phyloP scores from a whole-genome alignment of 23 tunicate species.

The Halocynthia roretzi region DNA sequence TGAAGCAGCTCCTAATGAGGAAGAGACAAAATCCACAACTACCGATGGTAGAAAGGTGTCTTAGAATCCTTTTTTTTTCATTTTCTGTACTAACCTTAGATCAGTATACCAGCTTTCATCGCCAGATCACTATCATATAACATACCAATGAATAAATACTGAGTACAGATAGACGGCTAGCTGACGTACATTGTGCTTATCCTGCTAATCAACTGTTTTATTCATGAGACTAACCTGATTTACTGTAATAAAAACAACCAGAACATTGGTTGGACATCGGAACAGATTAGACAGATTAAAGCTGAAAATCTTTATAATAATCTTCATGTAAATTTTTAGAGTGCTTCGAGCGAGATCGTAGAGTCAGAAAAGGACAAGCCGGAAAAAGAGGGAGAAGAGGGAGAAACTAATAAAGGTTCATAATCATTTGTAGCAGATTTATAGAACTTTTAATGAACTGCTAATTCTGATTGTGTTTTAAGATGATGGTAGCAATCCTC shows the following conservation, averaged over 20 bases:
- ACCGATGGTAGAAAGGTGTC: slow-evolving; percentile 11
- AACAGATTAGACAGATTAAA: no score
- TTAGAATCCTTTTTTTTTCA: background rate
- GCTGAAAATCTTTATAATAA: no score
- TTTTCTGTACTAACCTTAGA: no score
- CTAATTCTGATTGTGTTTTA: background rate
- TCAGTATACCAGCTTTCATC: no score
- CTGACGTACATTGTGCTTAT: no score
- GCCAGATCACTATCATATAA: no score
- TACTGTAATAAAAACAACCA: background rate
- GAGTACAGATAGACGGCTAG: no score
- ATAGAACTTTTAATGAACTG: background rate
- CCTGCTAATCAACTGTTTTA: background rate
- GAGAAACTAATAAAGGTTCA: slow-evolving; percentile 13
- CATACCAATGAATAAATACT: no score
- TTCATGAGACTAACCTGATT: background rate
- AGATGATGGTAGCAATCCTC: slow-evolving; percentile 4
- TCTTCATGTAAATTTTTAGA: slow-evolving; percentile 29
- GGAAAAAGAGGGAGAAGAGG: slow-evolving; percentile 27
- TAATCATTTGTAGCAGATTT: background rate
- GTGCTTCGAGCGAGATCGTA: slow-evolving; percentile 37
- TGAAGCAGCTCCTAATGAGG: slow-evolving; percentile 1
- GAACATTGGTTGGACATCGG: no score
- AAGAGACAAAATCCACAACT: slow-evolving; percentile 3
- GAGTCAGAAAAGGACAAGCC: slow-evolving; percentile 25